Conservation (phyloP, 2,888 invertebrate species). For the Melipona beecheii region DNA sequence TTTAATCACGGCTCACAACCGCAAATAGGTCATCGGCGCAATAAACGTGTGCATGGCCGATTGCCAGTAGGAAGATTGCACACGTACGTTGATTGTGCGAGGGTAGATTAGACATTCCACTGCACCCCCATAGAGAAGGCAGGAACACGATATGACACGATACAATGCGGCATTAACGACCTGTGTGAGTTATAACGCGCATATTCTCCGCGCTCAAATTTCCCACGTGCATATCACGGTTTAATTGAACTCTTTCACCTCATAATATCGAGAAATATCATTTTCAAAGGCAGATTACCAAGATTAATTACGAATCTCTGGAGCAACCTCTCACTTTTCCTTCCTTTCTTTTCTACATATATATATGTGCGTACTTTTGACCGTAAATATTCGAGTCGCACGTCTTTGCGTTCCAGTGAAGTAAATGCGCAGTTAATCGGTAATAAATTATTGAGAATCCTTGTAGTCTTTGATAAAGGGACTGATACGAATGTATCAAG, state of each 20-base stretch:
- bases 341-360: too few species aligned
- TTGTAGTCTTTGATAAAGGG: slow-evolving; percentile 18
- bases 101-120: slow-evolving; percentile 57
- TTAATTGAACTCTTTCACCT: slow-evolving; percentile 22
- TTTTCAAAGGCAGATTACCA: neutral
- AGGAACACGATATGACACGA: slow-evolving; percentile 52
- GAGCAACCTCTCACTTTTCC: too few species aligned
- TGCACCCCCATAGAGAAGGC: slow-evolving; percentile 34
- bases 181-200: slow-evolving; percentile 54
- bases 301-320: neutral
- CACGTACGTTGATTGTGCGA: slow-evolving; percentile 30
- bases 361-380: neutral
- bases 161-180: slow-evolving; percentile 58
- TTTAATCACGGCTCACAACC: neutral
- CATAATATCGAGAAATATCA: neutral
- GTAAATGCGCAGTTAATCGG: slow-evolving; percentile 19
- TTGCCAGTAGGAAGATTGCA: slow-evolving; percentile 45
- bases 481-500: neutral
- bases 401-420: slow-evolving; percentile 7
- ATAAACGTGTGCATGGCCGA: slow-evolving; percentile 34
- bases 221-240: slow-evolving; percentile 16
- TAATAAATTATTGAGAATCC: slow-evolving; percentile 26
- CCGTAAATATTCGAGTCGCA: slow-evolving; percentile 16
- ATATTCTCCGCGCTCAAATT: slow-evolving; percentile 35
- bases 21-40: slow-evolving; percentile 16